phyloP scores from a whole-genome alignment of 2,888 invertebrate genomes.

The Gymnoscelis rufifasciata region DNA sequence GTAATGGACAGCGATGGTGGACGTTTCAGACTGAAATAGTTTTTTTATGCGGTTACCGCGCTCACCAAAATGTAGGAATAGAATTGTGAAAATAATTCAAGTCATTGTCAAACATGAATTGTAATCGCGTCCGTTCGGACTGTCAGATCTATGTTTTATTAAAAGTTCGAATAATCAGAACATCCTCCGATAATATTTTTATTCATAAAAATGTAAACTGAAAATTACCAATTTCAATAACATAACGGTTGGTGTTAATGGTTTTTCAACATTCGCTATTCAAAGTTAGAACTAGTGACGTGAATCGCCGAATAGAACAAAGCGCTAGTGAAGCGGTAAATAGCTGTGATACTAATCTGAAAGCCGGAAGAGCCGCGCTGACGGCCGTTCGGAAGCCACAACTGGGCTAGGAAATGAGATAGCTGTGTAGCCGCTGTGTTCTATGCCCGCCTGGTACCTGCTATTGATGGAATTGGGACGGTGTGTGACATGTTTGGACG shows the following conservation, averaged over 20 bases:
- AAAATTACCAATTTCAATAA: no score
- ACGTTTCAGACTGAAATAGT: slow-evolving; percentile 55
- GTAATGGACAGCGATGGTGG: slow-evolving; percentile 64
- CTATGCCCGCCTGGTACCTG: slow-evolving; percentile 43
- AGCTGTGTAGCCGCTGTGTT: slow-evolving; percentile 63
- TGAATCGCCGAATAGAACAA: slow-evolving; percentile 65
- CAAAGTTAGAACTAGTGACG: slow-evolving; percentile 18
- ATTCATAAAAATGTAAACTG: no score
- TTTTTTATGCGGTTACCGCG: slow-evolving; percentile 35
- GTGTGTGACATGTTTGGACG: slow-evolving; percentile 18
- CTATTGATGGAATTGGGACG: slow-evolving; percentile 57
- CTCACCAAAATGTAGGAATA: slow-evolving; percentile 4
- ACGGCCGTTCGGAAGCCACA: slow-evolving; percentile 73
- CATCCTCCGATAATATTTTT: not conserved
- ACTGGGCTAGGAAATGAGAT: slow-evolving; percentile 79
- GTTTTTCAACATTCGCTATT: slow-evolving; percentile 22
- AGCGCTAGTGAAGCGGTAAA: slow-evolving; percentile 64
- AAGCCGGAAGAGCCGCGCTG: slow-evolving; percentile 72
- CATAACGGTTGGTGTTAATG: not conserved
- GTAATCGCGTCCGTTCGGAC: slow-evolving; percentile 7
- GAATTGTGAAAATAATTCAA: slow-evolving; percentile 5
- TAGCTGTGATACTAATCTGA: slow-evolving; percentile 74
- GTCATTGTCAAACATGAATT: slow-evolving; percentile 14
- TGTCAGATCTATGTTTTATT: slow-evolving; percentile 11
- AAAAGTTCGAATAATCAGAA: slow-evolving; percentile 7